A percentile compares a stretch with the other conserved stretches of the same genome.
Conservation (phyloP, 2,888 invertebrate genomes). For the Drosophila nigritarsus region DNA sequence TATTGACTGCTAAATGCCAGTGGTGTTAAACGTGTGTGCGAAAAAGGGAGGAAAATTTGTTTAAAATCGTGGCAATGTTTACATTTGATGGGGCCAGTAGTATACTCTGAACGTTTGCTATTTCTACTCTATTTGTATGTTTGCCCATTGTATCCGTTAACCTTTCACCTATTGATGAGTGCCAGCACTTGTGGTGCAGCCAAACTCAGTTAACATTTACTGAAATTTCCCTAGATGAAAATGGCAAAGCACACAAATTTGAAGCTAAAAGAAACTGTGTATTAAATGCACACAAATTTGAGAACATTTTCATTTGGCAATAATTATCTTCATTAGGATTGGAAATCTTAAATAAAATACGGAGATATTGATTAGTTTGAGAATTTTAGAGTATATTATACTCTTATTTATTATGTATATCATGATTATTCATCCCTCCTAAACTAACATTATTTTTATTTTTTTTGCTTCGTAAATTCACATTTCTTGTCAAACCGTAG, state of each 20-base stretch:
- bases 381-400: too few relatives aligned
- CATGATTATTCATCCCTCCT: not conserved
- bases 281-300: not conserved
- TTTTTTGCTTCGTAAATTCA: not conserved
- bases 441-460: not conserved
- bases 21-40: constrained; percentile 12
- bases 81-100: constrained; percentile 2
- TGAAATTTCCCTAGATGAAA: not conserved
- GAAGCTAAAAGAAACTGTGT: not conserved
- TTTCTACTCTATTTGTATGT: constrained; percentile 11
- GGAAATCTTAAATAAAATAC: not conserved
- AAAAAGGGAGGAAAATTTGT: not conserved
- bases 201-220: constrained; percentile 1
- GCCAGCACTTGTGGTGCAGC: not conserved
- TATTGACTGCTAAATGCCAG: constrained; percentile 70
- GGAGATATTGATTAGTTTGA: not conserved
- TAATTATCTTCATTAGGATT: not conserved
- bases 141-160: constrained; percentile 6
- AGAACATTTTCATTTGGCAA: not conserved
- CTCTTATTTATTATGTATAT: too few relatives aligned
- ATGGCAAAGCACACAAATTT: not conserved
- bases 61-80: constrained; percentile 1
- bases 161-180: constrained; percentile 7
- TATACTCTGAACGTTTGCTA: constrained; percentile 7
- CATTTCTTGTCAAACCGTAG: constrained; percentile 3